Conservation (phyloP, 2,888 invertebrate species). For the Stenodera caucasica region DNA sequence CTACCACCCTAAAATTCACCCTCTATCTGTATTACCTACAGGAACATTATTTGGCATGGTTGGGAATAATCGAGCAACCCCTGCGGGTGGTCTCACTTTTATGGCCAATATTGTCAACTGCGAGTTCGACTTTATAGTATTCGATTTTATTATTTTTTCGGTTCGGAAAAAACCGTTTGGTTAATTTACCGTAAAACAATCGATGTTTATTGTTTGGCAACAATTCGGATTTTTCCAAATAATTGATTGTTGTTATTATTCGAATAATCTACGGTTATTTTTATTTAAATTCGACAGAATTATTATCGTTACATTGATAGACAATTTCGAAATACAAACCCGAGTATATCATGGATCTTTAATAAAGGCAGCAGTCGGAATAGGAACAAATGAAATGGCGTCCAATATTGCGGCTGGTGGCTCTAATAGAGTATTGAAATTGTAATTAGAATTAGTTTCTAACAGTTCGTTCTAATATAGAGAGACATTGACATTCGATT, state of each 20-base stretch:
- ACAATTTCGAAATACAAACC: too few species aligned
- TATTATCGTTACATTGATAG: too few species aligned
- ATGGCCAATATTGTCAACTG: constrained; percentile 1
- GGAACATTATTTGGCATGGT: not conserved
- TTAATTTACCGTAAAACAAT: constrained; percentile 3
- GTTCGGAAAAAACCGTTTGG: not conserved
- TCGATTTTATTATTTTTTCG: not conserved
- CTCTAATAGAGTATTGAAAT: constrained; percentile 29
- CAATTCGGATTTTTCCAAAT: too few species aligned
- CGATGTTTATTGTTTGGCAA: not conserved
- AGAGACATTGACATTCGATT: constrained; percentile 26
- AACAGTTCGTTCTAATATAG: constrained; percentile 22
- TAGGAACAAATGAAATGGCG: constrained; percentile 23
- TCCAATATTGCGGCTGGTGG: constrained; percentile 25
- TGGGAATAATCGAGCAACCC: not conserved
- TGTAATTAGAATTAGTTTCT: constrained; percentile 30
- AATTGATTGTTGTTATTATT: too few species aligned
- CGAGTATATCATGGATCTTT: constrained; percentile 17
- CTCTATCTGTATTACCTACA: not conserved
- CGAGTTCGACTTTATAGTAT: not conserved
- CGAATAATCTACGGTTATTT: too few species aligned
- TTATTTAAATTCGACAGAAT: too few species aligned
- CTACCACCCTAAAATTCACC: not conserved
- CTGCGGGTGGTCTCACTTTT: not conserved
- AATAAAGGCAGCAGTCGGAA: constrained; percentile 13